These are phyloP conservation scores for Linhomoeus sp. DNA, from an alignment of 2,888 invertebrate genomes.

Conservation along the genomic window DNA sequence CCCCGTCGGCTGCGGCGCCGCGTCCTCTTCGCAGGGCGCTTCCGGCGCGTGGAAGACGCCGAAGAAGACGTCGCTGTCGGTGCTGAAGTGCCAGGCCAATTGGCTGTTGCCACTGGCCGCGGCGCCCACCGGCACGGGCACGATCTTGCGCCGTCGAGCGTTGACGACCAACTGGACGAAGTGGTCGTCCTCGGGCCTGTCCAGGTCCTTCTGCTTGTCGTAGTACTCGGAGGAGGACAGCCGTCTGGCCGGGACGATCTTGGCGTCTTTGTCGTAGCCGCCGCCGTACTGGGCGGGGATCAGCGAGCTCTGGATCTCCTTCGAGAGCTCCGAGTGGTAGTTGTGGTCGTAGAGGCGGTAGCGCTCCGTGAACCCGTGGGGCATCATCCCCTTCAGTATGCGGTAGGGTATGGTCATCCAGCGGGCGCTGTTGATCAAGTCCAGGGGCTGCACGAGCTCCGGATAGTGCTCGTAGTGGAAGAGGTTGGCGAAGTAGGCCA, in stretches of 20 bases:
- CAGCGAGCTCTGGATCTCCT: no score
- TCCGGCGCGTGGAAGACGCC: conserved; percentile 19
- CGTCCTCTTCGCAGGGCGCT: no score
- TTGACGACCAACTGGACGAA: conserved; percentile 10
- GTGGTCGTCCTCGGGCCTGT: background rate
- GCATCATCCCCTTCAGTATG: conserved; percentile 16
- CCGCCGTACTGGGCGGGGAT: no score
- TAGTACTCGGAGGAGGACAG: background rate
- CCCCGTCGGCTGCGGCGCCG: no score
- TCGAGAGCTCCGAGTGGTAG: no score
- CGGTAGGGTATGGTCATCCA: conserved; percentile 26
- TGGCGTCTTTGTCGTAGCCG: no score
- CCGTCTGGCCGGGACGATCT: no score
- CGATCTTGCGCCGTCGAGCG: conserved; percentile 15
- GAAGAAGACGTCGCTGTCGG: conserved; percentile 23
- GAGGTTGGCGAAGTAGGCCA: conserved; percentile 24
- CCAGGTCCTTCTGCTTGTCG: background rate
- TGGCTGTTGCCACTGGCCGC: conserved; percentile 7
- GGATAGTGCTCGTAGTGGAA: conserved; percentile 27
- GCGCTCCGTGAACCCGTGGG: conserved; percentile 21
- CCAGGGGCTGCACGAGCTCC: conserved; percentile 10
- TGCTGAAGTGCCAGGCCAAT: conserved; percentile 22
- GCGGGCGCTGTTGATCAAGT: conserved; percentile 23
- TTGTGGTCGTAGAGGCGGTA: no score
- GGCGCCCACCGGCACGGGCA: conserved; percentile 13